Evolutionary conservation across 1,140 invertebrate species (phyloP).

Genomic region (Callitettix versicolor): DNA sequence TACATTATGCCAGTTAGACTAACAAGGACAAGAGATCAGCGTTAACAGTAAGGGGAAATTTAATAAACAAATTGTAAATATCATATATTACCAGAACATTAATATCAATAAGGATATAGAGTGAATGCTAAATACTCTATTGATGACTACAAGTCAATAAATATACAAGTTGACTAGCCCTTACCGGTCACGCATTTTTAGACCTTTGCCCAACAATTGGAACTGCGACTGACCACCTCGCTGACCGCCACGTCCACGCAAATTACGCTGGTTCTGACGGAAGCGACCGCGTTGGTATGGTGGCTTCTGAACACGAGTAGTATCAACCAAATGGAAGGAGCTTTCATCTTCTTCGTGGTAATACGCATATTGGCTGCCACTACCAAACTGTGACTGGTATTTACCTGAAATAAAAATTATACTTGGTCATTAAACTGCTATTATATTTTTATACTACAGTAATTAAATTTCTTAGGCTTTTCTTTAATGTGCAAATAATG

Average conservation of each 20-base stretch:
- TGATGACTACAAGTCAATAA: no score
- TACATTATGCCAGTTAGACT: no score
- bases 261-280: conserved; percentile 63
- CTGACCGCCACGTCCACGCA: conserved; percentile 61
- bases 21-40: no score
- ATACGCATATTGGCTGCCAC: conserved; percentile 90
- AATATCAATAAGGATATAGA: no score
- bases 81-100: no score
- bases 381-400: conserved; percentile 90
- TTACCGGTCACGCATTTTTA: conserved; percentile 38
- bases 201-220: conserved; percentile 44
- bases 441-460: no score
- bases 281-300: conserved; percentile 82
- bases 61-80: no score
- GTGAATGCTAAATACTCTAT: no score
- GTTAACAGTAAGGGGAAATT: no score
- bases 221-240: conserved; percentile 41
- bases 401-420: conserved; percentile 56
- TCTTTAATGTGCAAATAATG: neutral
- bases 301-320: conserved; percentile 80
- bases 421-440: neutral
- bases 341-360: conserved; percentile 97
- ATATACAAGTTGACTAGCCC: no score
- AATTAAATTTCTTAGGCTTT: neutral
- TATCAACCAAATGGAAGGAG: conserved; percentile 96